phyloP scores from a whole-genome alignment of 2,113 vertebrate species.

The Dicerorhinus sumatrensis region DNA sequence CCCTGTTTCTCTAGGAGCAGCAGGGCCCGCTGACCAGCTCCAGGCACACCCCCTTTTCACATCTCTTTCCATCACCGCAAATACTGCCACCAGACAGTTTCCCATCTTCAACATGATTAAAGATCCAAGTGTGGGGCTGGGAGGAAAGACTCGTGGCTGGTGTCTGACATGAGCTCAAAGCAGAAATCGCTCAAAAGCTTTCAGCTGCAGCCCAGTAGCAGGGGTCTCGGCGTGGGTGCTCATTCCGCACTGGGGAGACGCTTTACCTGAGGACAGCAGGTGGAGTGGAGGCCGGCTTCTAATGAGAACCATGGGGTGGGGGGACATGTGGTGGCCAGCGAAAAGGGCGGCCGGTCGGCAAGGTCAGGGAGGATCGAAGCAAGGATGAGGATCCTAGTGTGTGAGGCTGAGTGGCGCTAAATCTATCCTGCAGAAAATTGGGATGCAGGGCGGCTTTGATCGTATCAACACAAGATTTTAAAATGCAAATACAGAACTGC shows the following conservation, averaged over 20 bases:
- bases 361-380: neutral
- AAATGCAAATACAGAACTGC: slow-evolving; percentile 57
- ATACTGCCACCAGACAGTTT: neutral
- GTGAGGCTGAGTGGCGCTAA: neutral
- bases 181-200: neutral
- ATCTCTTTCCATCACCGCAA: neutral
- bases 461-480: slow-evolving; percentile 30
- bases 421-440: slow-evolving; percentile 48
- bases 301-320: neutral
- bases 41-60: neutral
- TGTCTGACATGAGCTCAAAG: neutral
- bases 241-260: neutral
- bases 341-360: neutral
- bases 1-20: neutral
- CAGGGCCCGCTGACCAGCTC: neutral
- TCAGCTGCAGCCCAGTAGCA: neutral
- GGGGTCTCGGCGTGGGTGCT: neutral
- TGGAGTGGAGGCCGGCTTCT: neutral
- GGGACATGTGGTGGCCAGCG: neutral
- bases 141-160: neutral
- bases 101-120: neutral
- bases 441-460: slow-evolving; percentile 12
- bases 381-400: neutral
- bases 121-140: neutral
- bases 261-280: neutral